Evolutionary conservation across 2,797 vertebrate genomes (phyloP).

Genomic region (Megaceryle alcyon): DNA sequence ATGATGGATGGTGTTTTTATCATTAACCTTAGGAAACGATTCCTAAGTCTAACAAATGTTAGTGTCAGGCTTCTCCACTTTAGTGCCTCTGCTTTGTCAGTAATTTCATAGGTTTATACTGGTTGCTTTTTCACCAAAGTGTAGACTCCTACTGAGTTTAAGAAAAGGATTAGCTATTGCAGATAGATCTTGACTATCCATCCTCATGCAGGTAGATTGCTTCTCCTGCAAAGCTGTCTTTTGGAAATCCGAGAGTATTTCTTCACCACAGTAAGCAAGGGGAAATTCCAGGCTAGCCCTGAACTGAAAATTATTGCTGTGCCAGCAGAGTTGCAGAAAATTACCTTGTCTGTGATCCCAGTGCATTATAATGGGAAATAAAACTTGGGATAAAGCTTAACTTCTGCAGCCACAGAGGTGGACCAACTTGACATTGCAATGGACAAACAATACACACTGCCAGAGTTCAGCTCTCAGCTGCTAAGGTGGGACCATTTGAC

Average conservation of each 20-base stretch:
- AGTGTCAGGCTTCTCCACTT: slow-evolving; percentile 1
- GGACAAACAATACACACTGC: fast-evolving
- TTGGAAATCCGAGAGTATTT: neutral
- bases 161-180: neutral
- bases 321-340: neutral
- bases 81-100: slow-evolving; percentile 2
- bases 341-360: neutral
- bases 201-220: neutral
- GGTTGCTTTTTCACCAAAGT: neutral
- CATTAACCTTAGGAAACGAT: slow-evolving; percentile 47
- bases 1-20: slow-evolving; percentile 57
- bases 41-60: slow-evolving; percentile 38
- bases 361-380: neutral
- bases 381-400: neutral
- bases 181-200: neutral
- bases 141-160: neutral
- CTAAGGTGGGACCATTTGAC: neutral
- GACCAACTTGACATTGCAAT: neutral
- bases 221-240: neutral
- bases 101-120: slow-evolving; percentile 7
- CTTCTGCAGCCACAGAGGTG: neutral
- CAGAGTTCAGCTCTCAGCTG: neutral
- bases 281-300: neutral
- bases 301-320: neutral
- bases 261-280: neutral